Percentiles rank a stretch among this genome's conserved stretches.
Evolutionary conservation across 2,797 vertebrate genomes (phyloP).

Genomic region (Notolepis coatsorum): DNA sequence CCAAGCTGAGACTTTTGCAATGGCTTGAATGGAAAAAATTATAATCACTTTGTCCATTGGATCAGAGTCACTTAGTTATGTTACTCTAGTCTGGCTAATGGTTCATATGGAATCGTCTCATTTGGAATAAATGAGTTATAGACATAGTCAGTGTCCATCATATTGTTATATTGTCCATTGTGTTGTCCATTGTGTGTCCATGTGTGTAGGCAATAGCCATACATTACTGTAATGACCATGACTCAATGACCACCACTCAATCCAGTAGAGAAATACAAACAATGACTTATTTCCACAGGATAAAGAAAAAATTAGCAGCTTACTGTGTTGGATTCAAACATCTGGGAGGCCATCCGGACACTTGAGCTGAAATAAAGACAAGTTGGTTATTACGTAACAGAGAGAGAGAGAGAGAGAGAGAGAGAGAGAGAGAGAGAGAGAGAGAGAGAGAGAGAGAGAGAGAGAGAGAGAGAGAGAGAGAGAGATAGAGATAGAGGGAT

Average conservation of each 20-base stretch:
- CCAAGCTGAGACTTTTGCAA: background rate
- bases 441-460: background rate
- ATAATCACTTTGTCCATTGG: too few relatives aligned
- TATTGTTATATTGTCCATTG: too few relatives aligned
- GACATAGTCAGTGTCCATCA: too few relatives aligned
- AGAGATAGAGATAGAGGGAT: background rate
- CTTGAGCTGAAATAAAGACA: constrained; percentile 68
- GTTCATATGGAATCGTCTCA: too few relatives aligned
- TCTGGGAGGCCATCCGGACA: constrained; percentile 72
- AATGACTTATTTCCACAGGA: background rate
- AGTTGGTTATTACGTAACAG: background rate
- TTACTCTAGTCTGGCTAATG: too few relatives aligned
- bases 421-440: background rate
- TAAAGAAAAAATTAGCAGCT: constrained; percentile 22
- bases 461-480: background rate
- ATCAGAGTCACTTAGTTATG: too few relatives aligned
- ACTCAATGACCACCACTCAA: too few relatives aligned
- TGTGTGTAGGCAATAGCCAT: background rate
- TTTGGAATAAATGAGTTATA: too few relatives aligned
- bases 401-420: background rate
- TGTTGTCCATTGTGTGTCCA: too few relatives aligned
- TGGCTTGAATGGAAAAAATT: too few relatives aligned
- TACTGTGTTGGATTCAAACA: constrained; percentile 69
- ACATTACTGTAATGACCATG: background rate
- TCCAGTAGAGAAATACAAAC: background rate